Conservation (phyloP, 2,888 invertebrate genomes). For the Dexiosoma caninum region DNA sequence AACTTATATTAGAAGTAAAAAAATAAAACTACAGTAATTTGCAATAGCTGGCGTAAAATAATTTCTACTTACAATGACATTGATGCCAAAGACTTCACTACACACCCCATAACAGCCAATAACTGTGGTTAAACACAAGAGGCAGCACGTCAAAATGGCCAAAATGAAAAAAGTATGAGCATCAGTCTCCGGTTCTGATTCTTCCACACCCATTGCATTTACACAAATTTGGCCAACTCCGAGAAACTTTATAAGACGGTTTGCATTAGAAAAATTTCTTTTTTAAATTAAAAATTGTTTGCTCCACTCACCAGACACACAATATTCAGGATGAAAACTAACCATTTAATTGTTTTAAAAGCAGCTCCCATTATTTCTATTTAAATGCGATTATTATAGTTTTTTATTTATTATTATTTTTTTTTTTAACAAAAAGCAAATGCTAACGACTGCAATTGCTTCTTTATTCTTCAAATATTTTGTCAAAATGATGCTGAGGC, state of each 20-base stretch:
- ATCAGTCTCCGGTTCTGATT: conserved; percentile 70
- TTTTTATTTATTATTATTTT: no score
- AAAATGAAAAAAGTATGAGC: conserved; percentile 73
- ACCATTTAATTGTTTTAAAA: conserved; percentile 70
- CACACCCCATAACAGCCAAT: conserved; percentile 72
- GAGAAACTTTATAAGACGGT: conserved; percentile 68
- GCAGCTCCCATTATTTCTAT: conserved; percentile 68
- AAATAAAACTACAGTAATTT: no score
- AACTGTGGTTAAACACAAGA: conserved; percentile 71
- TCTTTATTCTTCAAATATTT: conserved; percentile 24
- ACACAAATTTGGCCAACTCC: conserved; percentile 69
- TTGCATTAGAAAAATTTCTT: conserved; percentile 4
- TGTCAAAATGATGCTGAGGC: background rate
- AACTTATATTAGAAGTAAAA: no score
- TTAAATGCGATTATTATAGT: conserved; percentile 33
- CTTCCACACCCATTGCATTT: conserved; percentile 69
- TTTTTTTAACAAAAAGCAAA: background rate
- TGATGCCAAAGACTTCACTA: conserved; percentile 70
- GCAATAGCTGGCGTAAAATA: no score
- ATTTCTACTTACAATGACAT: conserved; percentile 70
- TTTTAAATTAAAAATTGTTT: background rate
- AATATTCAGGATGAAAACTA: conserved; percentile 70
- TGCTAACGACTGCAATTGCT: background rate
- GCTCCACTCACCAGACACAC: conserved; percentile 69
- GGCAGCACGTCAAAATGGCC: conserved; percentile 70